Conservation (phyloP, 2,888 invertebrate species). For the Malthinus flaveolus region DNA sequence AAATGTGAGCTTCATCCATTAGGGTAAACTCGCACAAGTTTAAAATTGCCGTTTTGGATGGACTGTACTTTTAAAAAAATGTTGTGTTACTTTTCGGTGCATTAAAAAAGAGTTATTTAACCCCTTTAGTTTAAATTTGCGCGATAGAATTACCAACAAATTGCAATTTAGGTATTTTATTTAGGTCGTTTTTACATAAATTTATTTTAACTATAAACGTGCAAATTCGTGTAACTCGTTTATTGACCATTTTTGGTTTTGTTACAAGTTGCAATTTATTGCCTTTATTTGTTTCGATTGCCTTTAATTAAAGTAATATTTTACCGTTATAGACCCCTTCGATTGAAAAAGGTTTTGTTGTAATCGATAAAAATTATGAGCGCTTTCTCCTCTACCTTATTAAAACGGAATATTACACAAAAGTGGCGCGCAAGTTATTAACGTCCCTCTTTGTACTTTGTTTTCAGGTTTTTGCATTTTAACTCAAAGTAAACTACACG, state of each 20-base stretch:
- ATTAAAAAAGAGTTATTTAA: no score
- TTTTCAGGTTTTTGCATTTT: neutral
- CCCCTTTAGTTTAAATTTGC: no score
- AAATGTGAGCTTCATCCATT: no score
- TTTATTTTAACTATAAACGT: constrained; percentile 23
- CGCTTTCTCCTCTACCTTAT: constrained; percentile 1
- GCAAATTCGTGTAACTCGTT: constrained; percentile 27
- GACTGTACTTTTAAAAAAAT: no score
- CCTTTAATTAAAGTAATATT: constrained; percentile 37
- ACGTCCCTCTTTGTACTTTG: neutral
- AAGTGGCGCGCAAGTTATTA: neutral
- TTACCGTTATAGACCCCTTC: constrained; percentile 30
- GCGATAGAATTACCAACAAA: no score
- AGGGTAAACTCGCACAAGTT: no score
- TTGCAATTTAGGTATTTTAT: constrained; percentile 5
- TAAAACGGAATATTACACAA: constrained; percentile 1
- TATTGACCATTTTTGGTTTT: constrained; percentile 22
- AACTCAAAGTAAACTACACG: neutral
- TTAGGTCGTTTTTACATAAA: constrained; percentile 16
- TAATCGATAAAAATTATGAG: constrained; percentile 29
- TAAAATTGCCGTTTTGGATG: no score
- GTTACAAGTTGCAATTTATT: constrained; percentile 26
- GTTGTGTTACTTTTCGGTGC: no score
- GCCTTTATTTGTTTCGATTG: constrained; percentile 23
- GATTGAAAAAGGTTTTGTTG: constrained; percentile 32